Percentiles rank a stretch among this genome's conserved stretches.
Evolutionary conservation across 2,797 vertebrate genomes (phyloP).

Genomic region (Trichosurus vulpecula): DNA sequence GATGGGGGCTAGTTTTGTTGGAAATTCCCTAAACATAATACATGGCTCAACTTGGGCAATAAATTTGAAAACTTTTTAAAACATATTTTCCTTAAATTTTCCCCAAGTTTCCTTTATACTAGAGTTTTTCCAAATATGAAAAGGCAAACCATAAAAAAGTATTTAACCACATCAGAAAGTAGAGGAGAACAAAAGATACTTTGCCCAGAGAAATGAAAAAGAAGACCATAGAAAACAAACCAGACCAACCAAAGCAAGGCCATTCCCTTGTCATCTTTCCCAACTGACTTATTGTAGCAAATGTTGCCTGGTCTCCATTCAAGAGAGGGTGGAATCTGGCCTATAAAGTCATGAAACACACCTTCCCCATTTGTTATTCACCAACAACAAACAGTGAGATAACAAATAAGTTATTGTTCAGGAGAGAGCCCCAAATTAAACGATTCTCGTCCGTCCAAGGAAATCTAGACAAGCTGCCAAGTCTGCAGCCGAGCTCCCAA

Average conservation of each 20-base stretch:
- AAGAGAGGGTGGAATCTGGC: conserved; percentile 52
- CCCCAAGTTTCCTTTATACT: background rate
- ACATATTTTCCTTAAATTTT: conserved; percentile 36
- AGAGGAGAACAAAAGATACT: background rate
- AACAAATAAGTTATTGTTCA: conserved; percentile 76
- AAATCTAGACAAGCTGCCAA: conserved; percentile 78
- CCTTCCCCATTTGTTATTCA: conserved; percentile 55
- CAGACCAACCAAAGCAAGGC: conserved; percentile 35
- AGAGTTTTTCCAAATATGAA: conserved; percentile 15
- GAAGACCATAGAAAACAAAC: conserved; percentile 13
- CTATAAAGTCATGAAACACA: conserved; percentile 71
- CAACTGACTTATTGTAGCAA: conserved; percentile 22
- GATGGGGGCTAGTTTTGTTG: background rate
- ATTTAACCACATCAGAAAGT: background rate
- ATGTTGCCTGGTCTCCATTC: conserved; percentile 38
- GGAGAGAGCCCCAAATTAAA: conserved; percentile 77
- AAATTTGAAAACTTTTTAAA: conserved; percentile 6
- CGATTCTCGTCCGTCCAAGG: conserved; percentile 74
- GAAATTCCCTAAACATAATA: background rate
- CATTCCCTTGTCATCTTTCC: conserved; percentile 22
- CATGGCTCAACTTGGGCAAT: conserved; percentile 7
- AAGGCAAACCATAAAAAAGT: conserved; percentile 46
- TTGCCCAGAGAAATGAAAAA: conserved; percentile 36
- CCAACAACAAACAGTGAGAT: conserved; percentile 75
- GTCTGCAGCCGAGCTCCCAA: conserved; percentile 65